Percentiles rank a stretch among this genome's conserved stretches.
phyloP scores from a whole-genome alignment of 2,797 vertebrate species.

The Microctenopoma stevenorrisi region DNA sequence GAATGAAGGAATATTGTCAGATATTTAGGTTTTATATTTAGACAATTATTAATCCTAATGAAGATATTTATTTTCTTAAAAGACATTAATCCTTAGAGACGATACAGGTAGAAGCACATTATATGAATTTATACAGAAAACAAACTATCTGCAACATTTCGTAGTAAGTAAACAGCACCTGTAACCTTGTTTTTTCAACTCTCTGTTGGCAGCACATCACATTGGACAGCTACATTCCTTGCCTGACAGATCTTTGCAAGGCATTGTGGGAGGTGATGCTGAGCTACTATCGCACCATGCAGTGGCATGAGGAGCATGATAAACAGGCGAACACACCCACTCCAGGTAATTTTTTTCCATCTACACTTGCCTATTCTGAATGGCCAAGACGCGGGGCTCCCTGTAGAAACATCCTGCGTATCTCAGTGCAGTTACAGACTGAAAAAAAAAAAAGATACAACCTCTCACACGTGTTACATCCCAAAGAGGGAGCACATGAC shows the following conservation, averaged over 20 bases:
- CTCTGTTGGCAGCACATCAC: slow-evolving; percentile 90
- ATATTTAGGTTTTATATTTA: too few species aligned
- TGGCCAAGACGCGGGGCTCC: background rate
- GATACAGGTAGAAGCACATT: background rate
- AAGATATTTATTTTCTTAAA: background rate
- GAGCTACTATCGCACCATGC: slow-evolving; percentile 97
- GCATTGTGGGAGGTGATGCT: slow-evolving; percentile 99
- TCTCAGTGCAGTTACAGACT: background rate
- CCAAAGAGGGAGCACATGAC: background rate
- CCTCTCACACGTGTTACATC: background rate
- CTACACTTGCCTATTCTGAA: background rate
- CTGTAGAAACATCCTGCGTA: background rate
- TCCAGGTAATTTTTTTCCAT: slow-evolving; percentile 77
- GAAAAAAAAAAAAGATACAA: background rate
- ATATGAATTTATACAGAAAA: background rate
- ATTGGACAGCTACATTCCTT: slow-evolving; percentile 97
- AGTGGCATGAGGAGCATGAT: slow-evolving; percentile 95
- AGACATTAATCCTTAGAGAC: background rate
- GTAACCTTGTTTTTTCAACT: slow-evolving; percentile 36
- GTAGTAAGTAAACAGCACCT: background rate
- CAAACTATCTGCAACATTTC: too few species aligned
- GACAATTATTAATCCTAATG: background rate
- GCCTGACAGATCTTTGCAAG: slow-evolving; percentile 97
- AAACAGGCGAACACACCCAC: slow-evolving; percentile 77
- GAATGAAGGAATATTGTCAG: background rate